Evolutionary conservation across 1,140 invertebrate genomes (phyloP).

Genomic region (Dreissena rostriformis): DNA sequence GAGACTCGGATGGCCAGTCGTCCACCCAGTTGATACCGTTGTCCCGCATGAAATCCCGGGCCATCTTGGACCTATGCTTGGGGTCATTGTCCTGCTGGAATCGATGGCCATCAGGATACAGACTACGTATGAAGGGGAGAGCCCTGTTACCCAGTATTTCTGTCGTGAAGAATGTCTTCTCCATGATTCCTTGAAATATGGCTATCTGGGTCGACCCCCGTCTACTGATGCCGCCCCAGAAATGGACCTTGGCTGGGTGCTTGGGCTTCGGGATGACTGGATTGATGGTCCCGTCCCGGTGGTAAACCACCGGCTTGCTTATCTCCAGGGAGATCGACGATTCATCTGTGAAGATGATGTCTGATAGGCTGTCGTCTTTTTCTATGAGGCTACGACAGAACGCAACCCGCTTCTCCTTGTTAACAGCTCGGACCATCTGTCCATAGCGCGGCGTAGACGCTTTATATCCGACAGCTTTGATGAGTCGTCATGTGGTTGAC

Average conservation of each 20-base stretch:
- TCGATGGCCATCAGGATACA: constrained; percentile 15
- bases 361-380: background rate
- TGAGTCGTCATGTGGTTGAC: background rate
- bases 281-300: background rate
- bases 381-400: background rate
- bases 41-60: constrained; percentile 23
- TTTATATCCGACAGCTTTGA: background rate
- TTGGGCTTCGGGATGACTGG: background rate
- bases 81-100: constrained; percentile 47
- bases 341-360: constrained; percentile 10
- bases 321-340: background rate
- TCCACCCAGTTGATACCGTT: constrained; percentile 42
- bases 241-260: constrained; percentile 28
- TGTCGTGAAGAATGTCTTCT: background rate
- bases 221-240: constrained; percentile 24
- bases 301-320: background rate
- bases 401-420: background rate
- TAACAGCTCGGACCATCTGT: background rate
- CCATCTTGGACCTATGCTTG: constrained; percentile 21
- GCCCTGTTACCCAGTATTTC: background rate
- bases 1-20: constrained; percentile 39
- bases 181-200: constrained; percentile 48
- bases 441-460: background rate
- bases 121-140: background rate
- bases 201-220: constrained; percentile 1